phyloP scores from a whole-genome alignment of 2,113 vertebrate species.

The Dissostichus mawsoni region DNA sequence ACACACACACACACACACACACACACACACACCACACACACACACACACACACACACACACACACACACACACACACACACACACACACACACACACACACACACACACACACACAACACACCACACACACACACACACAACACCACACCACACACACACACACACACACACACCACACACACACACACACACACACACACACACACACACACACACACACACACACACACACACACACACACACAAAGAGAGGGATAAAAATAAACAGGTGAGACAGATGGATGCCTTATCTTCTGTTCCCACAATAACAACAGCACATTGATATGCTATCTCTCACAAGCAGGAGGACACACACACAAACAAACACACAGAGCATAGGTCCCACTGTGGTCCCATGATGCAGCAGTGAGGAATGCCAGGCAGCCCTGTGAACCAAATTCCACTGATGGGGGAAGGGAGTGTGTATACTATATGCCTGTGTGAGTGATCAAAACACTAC shows the following conservation, averaged over 20 bases:
- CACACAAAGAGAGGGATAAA: slow-evolving; percentile 8
- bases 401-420: slow-evolving; percentile 76
- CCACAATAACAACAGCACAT: slow-evolving; percentile 48
- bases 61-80: neutral
- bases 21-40: too few relatives aligned
- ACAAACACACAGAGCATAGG: slow-evolving; percentile 22
- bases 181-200: neutral
- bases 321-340: slow-evolving; percentile 60
- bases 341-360: slow-evolving; percentile 5
- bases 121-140: too few relatives aligned
- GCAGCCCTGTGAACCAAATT: slow-evolving; percentile 80
- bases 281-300: slow-evolving; percentile 57
- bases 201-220: neutral
- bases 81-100: too few relatives aligned
- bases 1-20: neutral
- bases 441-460: slow-evolving; percentile 69
- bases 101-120: too few relatives aligned
- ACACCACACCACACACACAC: neutral
- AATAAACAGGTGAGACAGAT: slow-evolving; percentile 47
- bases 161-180: neutral
- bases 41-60: neutral
- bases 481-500: slow-evolving; percentile 12
- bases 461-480: slow-evolving; percentile 13
- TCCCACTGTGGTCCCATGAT: slow-evolving; percentile 60
- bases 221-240: slow-evolving; percentile 1